Conservation (phyloP, 2,797 vertebrate species). For the Mycteria americana region DNA sequence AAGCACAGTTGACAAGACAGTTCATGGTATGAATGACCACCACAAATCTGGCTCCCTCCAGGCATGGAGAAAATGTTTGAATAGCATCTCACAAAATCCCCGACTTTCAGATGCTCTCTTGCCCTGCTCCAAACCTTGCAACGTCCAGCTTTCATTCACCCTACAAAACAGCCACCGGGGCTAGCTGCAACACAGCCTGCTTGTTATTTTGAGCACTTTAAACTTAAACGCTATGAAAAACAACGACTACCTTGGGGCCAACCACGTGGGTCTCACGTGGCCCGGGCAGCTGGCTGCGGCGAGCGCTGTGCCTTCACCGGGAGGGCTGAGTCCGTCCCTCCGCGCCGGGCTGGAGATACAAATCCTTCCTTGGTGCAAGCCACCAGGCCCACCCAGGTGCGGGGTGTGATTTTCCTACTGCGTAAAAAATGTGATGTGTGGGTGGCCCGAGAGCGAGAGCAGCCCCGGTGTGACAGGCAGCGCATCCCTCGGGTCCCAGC, state of each 20-base stretch:
- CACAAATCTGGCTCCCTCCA: neutral
- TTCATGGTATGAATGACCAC: neutral
- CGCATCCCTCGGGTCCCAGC: neutral
- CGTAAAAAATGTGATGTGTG: neutral
- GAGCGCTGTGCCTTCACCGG: accelerated
- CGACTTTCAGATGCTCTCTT: neutral
- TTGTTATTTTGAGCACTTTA: neutral
- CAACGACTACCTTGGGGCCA: neutral
- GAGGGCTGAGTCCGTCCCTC: accelerated
- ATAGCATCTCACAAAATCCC: neutral
- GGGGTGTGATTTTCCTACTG: neutral
- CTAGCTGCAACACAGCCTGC: neutral
- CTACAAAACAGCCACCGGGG: neutral
- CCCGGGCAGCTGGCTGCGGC: accelerated
- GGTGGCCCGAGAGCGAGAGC: neutral
- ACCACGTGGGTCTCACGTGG: neutral
- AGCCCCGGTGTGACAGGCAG: neutral
- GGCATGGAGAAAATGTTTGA: neutral
- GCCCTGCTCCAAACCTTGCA: neutral
- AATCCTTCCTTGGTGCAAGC: neutral
- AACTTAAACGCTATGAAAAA: neutral
- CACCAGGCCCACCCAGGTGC: neutral
- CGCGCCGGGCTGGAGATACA: accelerated
- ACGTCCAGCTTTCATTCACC: neutral
- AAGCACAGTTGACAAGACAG: neutral